A percentile compares a stretch with the other conserved stretches of the same genome.
These are phyloP conservation scores for Paradoxurus hermaphroditus DNA, from an alignment of 2,113 vertebrate species.

Conservation along the genomic window DNA sequence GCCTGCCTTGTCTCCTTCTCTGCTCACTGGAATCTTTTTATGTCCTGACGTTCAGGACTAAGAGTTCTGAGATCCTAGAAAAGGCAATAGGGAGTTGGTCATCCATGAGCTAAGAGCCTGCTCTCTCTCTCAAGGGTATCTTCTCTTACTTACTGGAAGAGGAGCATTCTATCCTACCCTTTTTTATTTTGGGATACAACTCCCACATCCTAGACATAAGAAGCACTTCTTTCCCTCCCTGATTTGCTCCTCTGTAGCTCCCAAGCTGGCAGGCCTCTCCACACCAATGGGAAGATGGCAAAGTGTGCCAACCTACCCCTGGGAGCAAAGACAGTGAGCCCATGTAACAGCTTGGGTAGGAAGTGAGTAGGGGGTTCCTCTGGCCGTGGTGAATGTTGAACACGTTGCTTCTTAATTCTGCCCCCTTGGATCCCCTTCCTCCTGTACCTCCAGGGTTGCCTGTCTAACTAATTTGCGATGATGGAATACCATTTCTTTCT, in stretches of 20 bases:
- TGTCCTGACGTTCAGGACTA: background rate
- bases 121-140: background rate
- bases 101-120: background rate
- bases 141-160: background rate
- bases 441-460: background rate
- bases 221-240: background rate
- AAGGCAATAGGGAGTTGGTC: background rate
- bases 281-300: background rate
- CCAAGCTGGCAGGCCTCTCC: background rate
- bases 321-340: background rate
- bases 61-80: background rate
- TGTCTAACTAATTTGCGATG: background rate
- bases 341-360: rapidly evolving
- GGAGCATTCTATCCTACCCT: background rate
- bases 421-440: background rate
- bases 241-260: background rate
- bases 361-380: background rate
- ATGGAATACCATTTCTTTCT: background rate
- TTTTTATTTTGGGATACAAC: background rate
- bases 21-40: background rate
- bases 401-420: background rate
- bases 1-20: background rate
- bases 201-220: background rate
- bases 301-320: too few relatives aligned
- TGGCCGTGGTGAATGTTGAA: background rate